Percentiles rank a stretch among this genome's conserved stretches.
phyloP scores from a whole-genome alignment of 2,888 invertebrate genomes.

The Cinara cedri region DNA sequence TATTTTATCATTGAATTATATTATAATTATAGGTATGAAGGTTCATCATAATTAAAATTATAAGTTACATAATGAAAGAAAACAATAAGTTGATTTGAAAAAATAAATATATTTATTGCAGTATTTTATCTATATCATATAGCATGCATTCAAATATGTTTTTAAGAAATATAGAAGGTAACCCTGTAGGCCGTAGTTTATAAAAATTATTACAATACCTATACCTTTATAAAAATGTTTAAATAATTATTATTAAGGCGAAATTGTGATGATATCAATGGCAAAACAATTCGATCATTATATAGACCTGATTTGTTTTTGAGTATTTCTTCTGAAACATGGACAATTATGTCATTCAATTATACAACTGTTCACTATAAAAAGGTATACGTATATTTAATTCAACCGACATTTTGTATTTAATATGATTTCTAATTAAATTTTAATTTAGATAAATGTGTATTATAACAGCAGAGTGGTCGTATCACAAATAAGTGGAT shows the following conservation, averaged over 20 bases:
- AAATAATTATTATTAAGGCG: slow-evolving; percentile 24
- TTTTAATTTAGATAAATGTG: slow-evolving; percentile 34
- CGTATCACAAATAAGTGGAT: slow-evolving; percentile 28
- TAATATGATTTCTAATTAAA: not conserved
- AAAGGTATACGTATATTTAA: slow-evolving; percentile 32
- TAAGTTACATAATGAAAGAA: too few species aligned
- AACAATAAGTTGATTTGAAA: too few species aligned
- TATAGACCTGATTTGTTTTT: slow-evolving; percentile 41
- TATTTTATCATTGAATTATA: too few species aligned
- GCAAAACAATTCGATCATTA: slow-evolving; percentile 35
- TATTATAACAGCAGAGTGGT: slow-evolving; percentile 20
- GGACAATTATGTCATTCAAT: slow-evolving; percentile 41
- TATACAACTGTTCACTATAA: slow-evolving; percentile 36
- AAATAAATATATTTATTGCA: too few species aligned
- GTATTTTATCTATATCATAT: too few species aligned
- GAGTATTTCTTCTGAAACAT: slow-evolving; percentile 28
- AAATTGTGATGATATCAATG: slow-evolving; percentile 48
- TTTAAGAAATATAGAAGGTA: too few species aligned
- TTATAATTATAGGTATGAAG: too few species aligned
- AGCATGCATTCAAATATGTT: too few species aligned
- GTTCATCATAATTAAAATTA: too few species aligned
- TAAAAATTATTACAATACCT: too few species aligned
- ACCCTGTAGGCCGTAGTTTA: too few species aligned
- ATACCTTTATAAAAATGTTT: too few species aligned
- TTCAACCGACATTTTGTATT: not conserved